These are phyloP conservation scores for Polia nebulosa DNA, from an alignment of 2,888 invertebrate species.

Conservation along the genomic window DNA sequence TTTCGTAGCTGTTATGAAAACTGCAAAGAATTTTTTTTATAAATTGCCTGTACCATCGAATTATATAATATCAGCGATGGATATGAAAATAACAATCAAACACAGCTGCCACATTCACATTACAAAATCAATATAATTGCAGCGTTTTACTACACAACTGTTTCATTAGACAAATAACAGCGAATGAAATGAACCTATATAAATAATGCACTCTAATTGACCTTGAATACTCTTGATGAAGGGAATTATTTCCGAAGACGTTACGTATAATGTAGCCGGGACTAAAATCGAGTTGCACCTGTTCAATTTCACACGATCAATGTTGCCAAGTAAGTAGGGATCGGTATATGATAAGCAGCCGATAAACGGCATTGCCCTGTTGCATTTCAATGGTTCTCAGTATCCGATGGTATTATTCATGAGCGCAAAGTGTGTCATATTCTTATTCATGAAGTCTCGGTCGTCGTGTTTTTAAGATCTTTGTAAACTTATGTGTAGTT, in stretches of 20 bases:
- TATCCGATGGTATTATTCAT: constrained; percentile 58
- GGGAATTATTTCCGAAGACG: constrained; percentile 11
- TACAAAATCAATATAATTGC: constrained; percentile 6
- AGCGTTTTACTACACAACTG: neutral
- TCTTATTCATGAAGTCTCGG: constrained; percentile 53
- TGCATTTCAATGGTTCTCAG: constrained; percentile 60
- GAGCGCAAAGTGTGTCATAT: constrained; percentile 60
- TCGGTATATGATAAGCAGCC: constrained; percentile 53
- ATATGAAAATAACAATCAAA: too few species aligned
- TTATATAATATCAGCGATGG: too few species aligned
- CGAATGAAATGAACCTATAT: neutral
- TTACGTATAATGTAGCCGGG: constrained; percentile 6
- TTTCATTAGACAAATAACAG: neutral
- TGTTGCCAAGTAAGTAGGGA: constrained; percentile 57
- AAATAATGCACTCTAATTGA: neutral
- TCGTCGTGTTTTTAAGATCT: constrained; percentile 51
- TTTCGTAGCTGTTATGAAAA: too few species aligned
- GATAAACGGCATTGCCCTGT: constrained; percentile 39
- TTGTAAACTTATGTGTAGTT: constrained; percentile 23
- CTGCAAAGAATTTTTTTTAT: too few species aligned
- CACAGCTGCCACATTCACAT: neutral
- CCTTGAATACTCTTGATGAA: constrained; percentile 4
- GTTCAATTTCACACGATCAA: constrained; percentile 60
- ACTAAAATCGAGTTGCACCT: constrained; percentile 43
- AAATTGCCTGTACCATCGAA: too few species aligned